Evolutionary conservation across 2,888 invertebrate genomes (phyloP), one percentile per base, ranked within the genome.

Genomic region (Uloborus plumipes): DNA sequence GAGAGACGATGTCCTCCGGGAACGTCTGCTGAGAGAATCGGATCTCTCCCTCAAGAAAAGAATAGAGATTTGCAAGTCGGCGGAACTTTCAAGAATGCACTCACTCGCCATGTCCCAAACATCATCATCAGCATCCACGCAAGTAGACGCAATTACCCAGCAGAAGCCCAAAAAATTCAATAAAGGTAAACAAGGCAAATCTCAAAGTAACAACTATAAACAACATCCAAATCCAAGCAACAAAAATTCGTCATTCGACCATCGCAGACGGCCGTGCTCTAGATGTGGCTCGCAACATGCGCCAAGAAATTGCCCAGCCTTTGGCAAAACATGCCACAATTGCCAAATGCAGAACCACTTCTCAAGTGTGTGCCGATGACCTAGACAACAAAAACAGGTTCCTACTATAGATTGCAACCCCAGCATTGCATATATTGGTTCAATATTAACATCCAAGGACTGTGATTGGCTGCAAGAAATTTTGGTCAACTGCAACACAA

Each of bases 301-400:
- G 47, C 71, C 71, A 18, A 22, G 71, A 47, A 13, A 71, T 22
- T 59, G 39, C 20, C 58, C 49, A 59, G 39, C 71, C 9, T 59
- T 59, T 71, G 70, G 58, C 2, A 70, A 70, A 16, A 58, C 59
- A 7, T 71, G 71, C 20, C 13, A 71, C 18, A 71, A 71, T 49
- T 71, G 71, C n/a, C 13, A 39, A 16, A 71, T 59, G 70, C 13
- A 13, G 13, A 70, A 70, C 22, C 58, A 70, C 39, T 70, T 70
- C 18, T 22, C 70, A 13, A 58, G 53, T 58, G 59, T 71, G 47
- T 71, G 71, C 11, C 7, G 47, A 47, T 59, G 59, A 18, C 59
- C 71, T 4, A 71, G 47, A 14, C 50, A 51, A 20, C 67, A 67
- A 50, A 50, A 71, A 39, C 47, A 16, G 15, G 71, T 71, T 1